A percentile compares a stretch with the other conserved stretches of the same genome.
Evolutionary conservation across 2,888 invertebrate species (phyloP).

Genomic region (Harpalus rufipes): DNA sequence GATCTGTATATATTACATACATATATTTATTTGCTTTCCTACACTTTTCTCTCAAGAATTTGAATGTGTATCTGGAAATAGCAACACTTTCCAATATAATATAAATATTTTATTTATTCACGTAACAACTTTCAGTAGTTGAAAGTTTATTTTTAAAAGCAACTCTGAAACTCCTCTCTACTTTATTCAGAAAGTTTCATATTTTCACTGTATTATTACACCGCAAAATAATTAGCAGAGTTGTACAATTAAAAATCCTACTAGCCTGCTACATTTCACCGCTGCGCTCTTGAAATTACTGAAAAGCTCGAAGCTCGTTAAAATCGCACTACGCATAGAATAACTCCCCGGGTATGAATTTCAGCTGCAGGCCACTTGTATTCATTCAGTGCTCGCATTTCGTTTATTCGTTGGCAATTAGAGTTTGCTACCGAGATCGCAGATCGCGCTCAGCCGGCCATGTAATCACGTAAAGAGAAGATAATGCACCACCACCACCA

Average conservation of each 20-base stretch:
- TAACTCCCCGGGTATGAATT: background rate
- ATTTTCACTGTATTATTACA: background rate
- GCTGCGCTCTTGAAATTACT: slow-evolving; percentile 23
- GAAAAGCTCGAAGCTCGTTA: slow-evolving; percentile 18
- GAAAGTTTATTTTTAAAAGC: too few species aligned
- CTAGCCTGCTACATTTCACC: background rate
- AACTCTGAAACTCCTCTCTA: too few species aligned
- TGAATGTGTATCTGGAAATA: too few species aligned
- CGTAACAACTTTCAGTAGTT: too few species aligned
- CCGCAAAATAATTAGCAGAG: slow-evolving; percentile 23
- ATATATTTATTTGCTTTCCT: too few species aligned
- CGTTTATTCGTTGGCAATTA: slow-evolving; percentile 11
- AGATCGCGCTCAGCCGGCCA: background rate
- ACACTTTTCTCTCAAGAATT: too few species aligned
- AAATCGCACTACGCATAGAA: background rate
- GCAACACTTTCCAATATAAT: too few species aligned
- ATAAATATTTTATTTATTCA: too few species aligned
- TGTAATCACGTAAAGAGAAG: background rate
- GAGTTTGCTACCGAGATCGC: background rate
- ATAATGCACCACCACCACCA: background rate
- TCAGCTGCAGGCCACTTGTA: background rate
- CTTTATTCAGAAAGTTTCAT: too few species aligned
- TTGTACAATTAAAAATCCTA: slow-evolving; percentile 12
- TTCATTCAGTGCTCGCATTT: background rate
- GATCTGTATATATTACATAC: too few species aligned